Evolutionary conservation across 2,113 vertebrate species (phyloP).

Genomic region (Origma solitaria): DNA sequence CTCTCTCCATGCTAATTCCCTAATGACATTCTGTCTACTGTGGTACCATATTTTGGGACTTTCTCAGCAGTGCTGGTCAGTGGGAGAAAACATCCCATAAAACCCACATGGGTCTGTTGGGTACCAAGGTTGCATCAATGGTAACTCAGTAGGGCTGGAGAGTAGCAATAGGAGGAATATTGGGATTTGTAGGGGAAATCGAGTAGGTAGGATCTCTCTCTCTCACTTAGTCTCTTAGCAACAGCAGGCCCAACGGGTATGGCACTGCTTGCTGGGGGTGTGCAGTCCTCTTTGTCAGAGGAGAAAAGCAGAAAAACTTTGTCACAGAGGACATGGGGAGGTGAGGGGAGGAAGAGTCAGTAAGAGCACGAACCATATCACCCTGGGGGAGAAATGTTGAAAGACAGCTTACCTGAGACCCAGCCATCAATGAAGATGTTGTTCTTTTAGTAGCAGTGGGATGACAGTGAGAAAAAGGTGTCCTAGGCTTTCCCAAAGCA

Average conservation of each 20-base stretch:
- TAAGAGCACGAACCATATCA: neutral
- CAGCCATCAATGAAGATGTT: neutral
- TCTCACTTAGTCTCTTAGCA: slow-evolving; percentile 25
- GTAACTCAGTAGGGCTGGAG: neutral
- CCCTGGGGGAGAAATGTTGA: neutral
- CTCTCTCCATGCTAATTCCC: neutral
- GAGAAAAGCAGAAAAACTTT: neutral
- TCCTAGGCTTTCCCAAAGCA: neutral
- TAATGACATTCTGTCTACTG: rapidly evolving
- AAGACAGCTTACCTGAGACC: neutral
- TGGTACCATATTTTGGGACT: neutral
- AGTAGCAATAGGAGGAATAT: neutral
- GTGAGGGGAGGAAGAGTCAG: neutral
- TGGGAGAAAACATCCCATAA: neutral
- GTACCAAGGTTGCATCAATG: neutral
- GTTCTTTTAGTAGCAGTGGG: neutral
- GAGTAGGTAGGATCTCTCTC: neutral
- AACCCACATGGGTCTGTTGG: neutral
- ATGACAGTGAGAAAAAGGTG: neutral
- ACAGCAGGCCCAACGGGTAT: neutral
- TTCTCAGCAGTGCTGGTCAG: neutral
- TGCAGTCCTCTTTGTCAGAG: neutral
- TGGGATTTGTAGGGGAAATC: neutral
- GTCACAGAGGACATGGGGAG: neutral
- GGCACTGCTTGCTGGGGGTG: neutral